Base-by-base conservation (phyloP, 2,797 vertebrate species). In the Hypotaenidia philippensis region DNA sequence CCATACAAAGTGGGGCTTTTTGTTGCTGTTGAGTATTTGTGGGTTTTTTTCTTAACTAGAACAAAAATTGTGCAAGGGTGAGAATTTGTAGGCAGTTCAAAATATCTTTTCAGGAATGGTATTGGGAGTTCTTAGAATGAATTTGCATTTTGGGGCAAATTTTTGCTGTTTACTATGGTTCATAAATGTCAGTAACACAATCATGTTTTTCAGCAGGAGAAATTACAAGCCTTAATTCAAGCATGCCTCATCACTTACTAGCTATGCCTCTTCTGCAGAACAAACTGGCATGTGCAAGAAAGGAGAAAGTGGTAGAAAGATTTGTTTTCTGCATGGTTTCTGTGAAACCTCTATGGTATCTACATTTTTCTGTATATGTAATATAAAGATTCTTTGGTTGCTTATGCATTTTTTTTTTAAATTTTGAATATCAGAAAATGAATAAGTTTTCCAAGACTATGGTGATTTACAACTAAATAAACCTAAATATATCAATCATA, bases 191-290 rank as follows among this genome's bases (percentile, higher is more conserved):
- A 83, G 10, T 87, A 81, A 71, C 18, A 87, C 22, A 59, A 65
- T 26, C 55, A 44, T 0, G 0, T 83, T 87, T 93, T 87, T 89
- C 84, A 83, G 41, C 45, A 94, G 65, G 65, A 91, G 65, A 90
- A 93, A 89, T 94, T 83, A 76, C 41, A 92, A 87, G 41, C 38
- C 47, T 56, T 78, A 81, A 92, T 92, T 95, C 65, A 83, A 92
- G 55, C 79, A 60, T 69, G 52, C 47, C 40, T 89, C 69, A 53
- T 86, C 57, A 81, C 36, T 85, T 76, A 59, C 32, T 63, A 65
- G 38, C 32, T 86, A 3, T 81, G 41, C 59, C 70, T 9, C 70
- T 89, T 83, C 75, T 69, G 32, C 31, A 70, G 87, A 92, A 75
- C 56, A 71, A 92, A 55, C 31, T 55, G 55, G 5, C 19, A 4